Percentiles rank a stretch among this genome's conserved stretches.
These are phyloP conservation scores for Gobio gobio DNA, from an alignment of 2,113 vertebrate species.

Conservation along the genomic window DNA sequence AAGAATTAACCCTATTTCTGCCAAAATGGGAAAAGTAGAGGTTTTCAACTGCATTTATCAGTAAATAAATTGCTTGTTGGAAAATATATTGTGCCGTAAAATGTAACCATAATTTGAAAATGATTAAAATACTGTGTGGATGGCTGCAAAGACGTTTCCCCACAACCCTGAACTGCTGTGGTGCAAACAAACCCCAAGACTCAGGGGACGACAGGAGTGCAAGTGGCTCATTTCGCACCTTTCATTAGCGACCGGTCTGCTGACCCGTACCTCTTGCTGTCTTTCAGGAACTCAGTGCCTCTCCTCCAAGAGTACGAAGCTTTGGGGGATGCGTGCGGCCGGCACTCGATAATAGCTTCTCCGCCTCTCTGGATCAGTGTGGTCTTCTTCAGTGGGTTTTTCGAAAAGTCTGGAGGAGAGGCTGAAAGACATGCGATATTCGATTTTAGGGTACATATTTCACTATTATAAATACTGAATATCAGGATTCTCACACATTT, in stretches of 20 bases:
- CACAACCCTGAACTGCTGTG: background rate
- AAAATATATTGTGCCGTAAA: background rate
- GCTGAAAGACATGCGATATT: conserved; percentile 67
- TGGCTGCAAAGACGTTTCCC: background rate
- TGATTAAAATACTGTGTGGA: background rate
- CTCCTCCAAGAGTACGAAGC: conserved; percentile 83
- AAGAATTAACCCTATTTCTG: background rate
- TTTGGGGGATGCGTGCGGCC: conserved; percentile 83
- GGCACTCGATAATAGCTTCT: conserved; percentile 81
- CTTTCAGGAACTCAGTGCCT: conserved; percentile 73
- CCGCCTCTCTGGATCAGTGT: conserved; percentile 83
- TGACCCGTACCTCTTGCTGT: conserved; percentile 76
- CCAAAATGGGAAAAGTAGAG: background rate
- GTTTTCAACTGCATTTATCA: background rate
- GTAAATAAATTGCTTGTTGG: background rate
- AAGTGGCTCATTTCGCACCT: conserved; percentile 21
- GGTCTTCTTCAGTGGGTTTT: conserved; percentile 79
- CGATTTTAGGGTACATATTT: background rate
- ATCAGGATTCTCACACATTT: background rate
- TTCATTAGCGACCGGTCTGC: background rate
- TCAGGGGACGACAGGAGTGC: background rate
- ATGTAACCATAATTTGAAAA: background rate
- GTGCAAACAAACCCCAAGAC: conserved; percentile 23
- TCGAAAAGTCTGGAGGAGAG: conserved; percentile 86
- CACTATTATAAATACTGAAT: background rate